Conservation (phyloP, 2,888 invertebrate genomes). For the Ctena decussata region DNA sequence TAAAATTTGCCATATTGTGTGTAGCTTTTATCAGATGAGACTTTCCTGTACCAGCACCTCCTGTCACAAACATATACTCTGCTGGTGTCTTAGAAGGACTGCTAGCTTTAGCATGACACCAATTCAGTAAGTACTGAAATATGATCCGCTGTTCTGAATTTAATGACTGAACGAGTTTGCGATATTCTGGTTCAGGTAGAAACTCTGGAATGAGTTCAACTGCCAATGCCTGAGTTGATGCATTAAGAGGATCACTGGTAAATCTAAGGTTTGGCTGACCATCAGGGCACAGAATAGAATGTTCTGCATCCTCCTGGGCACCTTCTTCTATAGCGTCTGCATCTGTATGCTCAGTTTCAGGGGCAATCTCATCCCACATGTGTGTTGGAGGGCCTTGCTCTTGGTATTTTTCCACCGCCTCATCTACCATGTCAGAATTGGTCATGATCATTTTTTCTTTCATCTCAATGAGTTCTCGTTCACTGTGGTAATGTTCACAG, state of each 20-base stretch:
- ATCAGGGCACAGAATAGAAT: not conserved
- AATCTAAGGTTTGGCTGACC: not conserved
- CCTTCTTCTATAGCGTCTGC: not conserved
- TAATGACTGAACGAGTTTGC: slow-evolving; percentile 21
- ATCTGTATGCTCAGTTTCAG: slow-evolving; percentile 13
- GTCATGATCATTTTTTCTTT: slow-evolving; percentile 13
- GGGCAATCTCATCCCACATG: slow-evolving; percentile 32
- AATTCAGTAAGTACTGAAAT: slow-evolving; percentile 21
- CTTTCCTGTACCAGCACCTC: slow-evolving; percentile 46
- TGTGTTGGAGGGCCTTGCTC: slow-evolving; percentile 27
- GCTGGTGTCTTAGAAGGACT: not conserved
- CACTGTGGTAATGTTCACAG: slow-evolving; percentile 4
- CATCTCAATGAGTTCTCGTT: slow-evolving; percentile 5
- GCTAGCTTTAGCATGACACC: not conserved
- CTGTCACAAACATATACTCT: slow-evolving; percentile 28
- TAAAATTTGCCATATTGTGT: slow-evolving; percentile 23
- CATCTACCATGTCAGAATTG: slow-evolving; percentile 9
- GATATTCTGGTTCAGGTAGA: slow-evolving; percentile 19
- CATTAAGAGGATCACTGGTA: not conserved
- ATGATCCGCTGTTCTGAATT: slow-evolving; percentile 28
- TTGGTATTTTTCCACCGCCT: slow-evolving; percentile 30
- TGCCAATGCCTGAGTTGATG: not conserved
- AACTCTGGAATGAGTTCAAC: slow-evolving; percentile 26
- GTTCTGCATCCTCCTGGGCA: not conserved
- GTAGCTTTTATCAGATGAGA: slow-evolving; percentile 39